phyloP scores from a whole-genome alignment of 2,797 vertebrate species.

The Neomorphus geoffroyi region DNA sequence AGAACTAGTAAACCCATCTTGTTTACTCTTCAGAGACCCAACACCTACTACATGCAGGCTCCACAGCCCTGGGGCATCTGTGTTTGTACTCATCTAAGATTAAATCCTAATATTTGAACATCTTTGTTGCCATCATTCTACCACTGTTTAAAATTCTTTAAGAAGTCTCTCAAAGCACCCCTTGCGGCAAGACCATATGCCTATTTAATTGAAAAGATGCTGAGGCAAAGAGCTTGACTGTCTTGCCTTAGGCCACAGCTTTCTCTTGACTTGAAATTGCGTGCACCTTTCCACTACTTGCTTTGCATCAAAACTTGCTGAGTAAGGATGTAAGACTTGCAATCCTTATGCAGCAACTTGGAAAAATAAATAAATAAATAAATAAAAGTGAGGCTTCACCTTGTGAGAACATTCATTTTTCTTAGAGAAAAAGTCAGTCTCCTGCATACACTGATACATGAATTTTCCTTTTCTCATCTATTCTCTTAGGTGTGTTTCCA shows the following conservation, averaged over 20 bases:
- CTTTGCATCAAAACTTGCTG: background rate
- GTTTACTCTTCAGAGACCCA: background rate
- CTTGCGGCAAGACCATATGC: background rate
- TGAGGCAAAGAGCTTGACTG: background rate
- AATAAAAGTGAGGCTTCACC: background rate
- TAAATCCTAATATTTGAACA: slow-evolving; percentile 57
- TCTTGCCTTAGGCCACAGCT: background rate
- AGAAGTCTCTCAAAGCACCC: background rate
- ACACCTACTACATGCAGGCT: background rate
- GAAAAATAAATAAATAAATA: background rate
- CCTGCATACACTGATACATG: accelerated
- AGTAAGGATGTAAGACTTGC: background rate
- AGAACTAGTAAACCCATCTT: background rate
- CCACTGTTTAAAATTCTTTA: background rate
- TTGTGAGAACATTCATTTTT: background rate
- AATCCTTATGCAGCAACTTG: background rate
- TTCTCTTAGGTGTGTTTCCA: background rate
- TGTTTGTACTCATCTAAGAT: slow-evolving; percentile 34
- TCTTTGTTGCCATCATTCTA: slow-evolving; percentile 15
- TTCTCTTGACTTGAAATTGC: slow-evolving; percentile 13
- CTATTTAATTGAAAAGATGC: slow-evolving; percentile 20
- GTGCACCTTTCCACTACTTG: background rate
- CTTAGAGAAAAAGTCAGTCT: background rate
- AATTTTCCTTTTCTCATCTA: background rate
- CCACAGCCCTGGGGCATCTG: background rate